phyloP scores from a whole-genome alignment of 1,140 invertebrate genomes.

The Scaptomyza graminum region DNA sequence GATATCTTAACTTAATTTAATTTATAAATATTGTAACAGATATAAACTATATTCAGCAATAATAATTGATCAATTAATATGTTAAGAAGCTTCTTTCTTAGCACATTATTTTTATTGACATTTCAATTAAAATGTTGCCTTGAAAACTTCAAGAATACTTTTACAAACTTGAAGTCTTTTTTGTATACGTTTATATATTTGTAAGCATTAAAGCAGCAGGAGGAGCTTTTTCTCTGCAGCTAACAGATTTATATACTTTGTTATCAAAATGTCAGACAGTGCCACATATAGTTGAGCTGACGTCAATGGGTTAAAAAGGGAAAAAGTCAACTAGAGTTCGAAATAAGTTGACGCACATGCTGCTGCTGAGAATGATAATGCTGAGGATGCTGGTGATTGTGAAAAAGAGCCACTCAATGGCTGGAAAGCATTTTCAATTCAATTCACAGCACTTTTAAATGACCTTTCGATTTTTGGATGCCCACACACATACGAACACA shows the following conservation, averaged over 20 bases:
- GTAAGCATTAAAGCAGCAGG: constrained; percentile 1
- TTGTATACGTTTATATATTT: too few species aligned
- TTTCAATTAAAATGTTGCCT: background rate
- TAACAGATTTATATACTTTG: constrained; percentile 3
- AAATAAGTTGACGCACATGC: constrained; percentile 38
- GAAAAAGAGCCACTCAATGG: constrained; percentile 35
- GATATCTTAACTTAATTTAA: too few species aligned
- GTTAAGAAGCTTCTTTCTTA: too few species aligned
- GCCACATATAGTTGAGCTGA: constrained; percentile 1
- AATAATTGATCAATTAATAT: too few species aligned
- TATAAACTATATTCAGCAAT: too few species aligned
- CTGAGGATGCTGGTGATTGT: constrained; percentile 1
- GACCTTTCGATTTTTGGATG: constrained; percentile 26
- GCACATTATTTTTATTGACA: too few species aligned
- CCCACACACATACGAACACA: background rate
- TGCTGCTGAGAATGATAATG: background rate
- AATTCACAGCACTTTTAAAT: constrained; percentile 39
- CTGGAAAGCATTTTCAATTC: constrained; percentile 46
- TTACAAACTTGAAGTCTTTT: background rate
- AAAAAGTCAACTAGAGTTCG: constrained; percentile 19
- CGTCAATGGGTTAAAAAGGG: constrained; percentile 22
- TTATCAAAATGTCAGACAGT: constrained; percentile 20
- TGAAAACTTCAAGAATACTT: background rate
- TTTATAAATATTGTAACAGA: too few species aligned
- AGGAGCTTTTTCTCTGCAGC: background rate